These are phyloP conservation scores for Pholis gunnellus DNA, from an alignment of 2,113 vertebrate genomes.

Conservation along the genomic window DNA sequence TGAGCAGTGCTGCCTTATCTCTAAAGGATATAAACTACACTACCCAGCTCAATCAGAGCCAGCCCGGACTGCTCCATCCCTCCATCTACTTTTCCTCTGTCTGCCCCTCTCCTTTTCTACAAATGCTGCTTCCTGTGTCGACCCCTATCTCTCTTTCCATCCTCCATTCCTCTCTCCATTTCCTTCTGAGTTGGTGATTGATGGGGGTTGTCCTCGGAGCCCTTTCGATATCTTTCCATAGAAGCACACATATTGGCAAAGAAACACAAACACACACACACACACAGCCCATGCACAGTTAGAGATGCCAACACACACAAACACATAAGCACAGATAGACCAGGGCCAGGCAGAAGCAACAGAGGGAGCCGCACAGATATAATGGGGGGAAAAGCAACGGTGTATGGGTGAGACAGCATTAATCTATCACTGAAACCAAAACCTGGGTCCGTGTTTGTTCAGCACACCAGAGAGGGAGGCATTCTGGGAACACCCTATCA, in stretches of 20 bases:
- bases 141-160: slow-evolving; percentile 73
- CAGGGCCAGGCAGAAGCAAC: slow-evolving; percentile 61
- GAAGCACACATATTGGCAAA: slow-evolving; percentile 52
- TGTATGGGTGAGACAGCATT: slow-evolving; percentile 71
- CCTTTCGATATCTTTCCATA: slow-evolving; percentile 76
- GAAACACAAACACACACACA: slow-evolving; percentile 53
- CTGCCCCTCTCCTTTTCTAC: slow-evolving; percentile 51
- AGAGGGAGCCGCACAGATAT: slow-evolving; percentile 62
- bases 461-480: slow-evolving; percentile 47
- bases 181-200: slow-evolving; percentile 77
- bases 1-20: slow-evolving; percentile 78
- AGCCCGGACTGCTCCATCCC: slow-evolving; percentile 62
- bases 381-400: slow-evolving; percentile 75
- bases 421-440: slow-evolving; percentile 75
- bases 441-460: slow-evolving; percentile 63
- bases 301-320: slow-evolving; percentile 22
- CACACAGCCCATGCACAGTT: not conserved
- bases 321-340: slow-evolving; percentile 25
- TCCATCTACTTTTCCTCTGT: slow-evolving; percentile 61
- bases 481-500: slow-evolving; percentile 58
- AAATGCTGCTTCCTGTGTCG: slow-evolving; percentile 65
- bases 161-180: slow-evolving; percentile 66
- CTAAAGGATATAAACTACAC: slow-evolving; percentile 80
- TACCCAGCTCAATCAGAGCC: slow-evolving; percentile 78
- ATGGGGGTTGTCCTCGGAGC: slow-evolving; percentile 72